phyloP scores from a whole-genome alignment of 2,888 invertebrate species.

The Helobdella robusta region DNA sequence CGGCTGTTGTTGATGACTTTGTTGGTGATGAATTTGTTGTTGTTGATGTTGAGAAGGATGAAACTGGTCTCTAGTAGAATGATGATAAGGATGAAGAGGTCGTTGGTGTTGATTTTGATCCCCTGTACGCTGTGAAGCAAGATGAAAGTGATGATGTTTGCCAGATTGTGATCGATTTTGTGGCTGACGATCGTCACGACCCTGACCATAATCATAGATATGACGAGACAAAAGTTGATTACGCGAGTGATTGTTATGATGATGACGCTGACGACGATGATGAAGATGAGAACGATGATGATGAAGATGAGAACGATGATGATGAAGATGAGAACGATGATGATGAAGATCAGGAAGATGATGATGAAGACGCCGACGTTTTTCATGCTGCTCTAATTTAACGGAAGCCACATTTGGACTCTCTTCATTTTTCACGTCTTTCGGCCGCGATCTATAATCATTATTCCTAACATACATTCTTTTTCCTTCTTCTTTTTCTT shows the following conservation, averaged over 20 bases:
- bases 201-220: too few relatives aligned
- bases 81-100: neutral
- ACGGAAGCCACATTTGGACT: neutral
- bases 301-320: conserved; percentile 14
- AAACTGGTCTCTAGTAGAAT: neutral
- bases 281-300: conserved; percentile 7
- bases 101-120: neutral
- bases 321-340: conserved; percentile 9
- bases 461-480: neutral
- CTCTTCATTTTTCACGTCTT: neutral
- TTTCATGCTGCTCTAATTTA: neutral
- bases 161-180: neutral
- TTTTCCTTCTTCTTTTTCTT: neutral
- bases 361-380: neutral
- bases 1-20: neutral
- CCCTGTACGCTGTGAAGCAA: neutral
- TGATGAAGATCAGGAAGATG: conserved; percentile 10
- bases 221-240: neutral
- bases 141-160: neutral
- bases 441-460: neutral
- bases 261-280: conserved; percentile 9
- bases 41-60: neutral
- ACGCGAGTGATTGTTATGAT: conserved; percentile 7
- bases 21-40: neutral
- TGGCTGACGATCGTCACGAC: too few relatives aligned